A percentile compares a stretch with the other conserved stretches of the same genome.
phyloP scores from a whole-genome alignment of 1,140 invertebrate genomes.

The Panagrolaimus sp. region DNA sequence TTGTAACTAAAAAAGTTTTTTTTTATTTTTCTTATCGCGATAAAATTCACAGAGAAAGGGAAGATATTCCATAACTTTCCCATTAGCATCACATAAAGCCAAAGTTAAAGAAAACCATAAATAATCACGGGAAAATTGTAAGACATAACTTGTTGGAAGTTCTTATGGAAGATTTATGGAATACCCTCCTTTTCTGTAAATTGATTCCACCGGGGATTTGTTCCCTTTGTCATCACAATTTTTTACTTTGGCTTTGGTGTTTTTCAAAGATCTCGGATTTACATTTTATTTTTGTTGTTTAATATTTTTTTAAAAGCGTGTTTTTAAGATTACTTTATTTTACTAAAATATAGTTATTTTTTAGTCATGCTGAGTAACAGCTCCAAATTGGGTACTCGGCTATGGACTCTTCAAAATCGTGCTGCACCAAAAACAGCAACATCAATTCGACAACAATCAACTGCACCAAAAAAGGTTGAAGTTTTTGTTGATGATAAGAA shows the following conservation, averaged over 20 bases:
- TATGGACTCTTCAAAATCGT: constrained; percentile 19
- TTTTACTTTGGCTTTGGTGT: background rate
- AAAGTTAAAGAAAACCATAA: too few species aligned
- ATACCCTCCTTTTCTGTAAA: too few species aligned
- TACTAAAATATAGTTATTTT: background rate
- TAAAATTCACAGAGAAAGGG: too few species aligned
- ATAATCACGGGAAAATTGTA: too few species aligned
- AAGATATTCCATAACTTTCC: too few species aligned
- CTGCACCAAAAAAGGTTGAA: constrained; percentile 68
- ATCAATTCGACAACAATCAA: constrained; percentile 6
- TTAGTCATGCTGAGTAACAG: constrained; percentile 11
- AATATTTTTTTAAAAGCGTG: background rate
- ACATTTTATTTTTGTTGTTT: background rate
- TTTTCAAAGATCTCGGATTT: background rate
- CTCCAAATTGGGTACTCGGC: constrained; percentile 15
- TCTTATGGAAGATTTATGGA: too few species aligned
- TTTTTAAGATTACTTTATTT: background rate
- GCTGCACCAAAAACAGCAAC: background rate
- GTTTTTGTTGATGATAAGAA: constrained; percentile 95
- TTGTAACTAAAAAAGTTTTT: too few species aligned
- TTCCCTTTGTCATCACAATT: too few species aligned
- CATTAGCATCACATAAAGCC: too few species aligned
- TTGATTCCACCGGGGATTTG: too few species aligned
- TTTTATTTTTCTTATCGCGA: too few species aligned
- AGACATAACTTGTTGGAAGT: too few species aligned